phyloP scores from a whole-genome alignment of 2,113 vertebrate species.

The Nothocercus nigrocapillus region DNA sequence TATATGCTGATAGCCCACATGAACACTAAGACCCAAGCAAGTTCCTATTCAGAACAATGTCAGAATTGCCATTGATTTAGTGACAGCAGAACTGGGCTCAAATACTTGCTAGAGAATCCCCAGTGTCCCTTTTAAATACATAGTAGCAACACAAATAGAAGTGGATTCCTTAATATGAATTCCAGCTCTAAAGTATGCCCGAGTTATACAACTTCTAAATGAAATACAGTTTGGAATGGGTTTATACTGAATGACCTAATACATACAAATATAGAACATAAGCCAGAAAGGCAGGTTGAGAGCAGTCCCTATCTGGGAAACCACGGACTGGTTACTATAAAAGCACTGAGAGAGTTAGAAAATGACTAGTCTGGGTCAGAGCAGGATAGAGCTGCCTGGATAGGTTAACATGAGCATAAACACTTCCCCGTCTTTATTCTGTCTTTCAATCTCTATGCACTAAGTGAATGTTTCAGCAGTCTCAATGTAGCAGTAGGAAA shows the following conservation, averaged over 20 bases:
- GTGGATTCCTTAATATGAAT: background rate
- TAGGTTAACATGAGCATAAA: conserved; percentile 43
- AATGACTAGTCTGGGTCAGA: conserved; percentile 33
- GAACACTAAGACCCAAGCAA: background rate
- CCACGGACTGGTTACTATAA: conserved; percentile 3
- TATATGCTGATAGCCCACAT: background rate
- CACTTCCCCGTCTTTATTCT: conserved; percentile 44
- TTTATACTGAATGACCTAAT: conserved; percentile 2
- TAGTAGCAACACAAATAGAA: conserved; percentile 15
- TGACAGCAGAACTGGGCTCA: background rate
- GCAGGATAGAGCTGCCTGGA: conserved; percentile 56
- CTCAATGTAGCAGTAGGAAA: conserved; percentile 40
- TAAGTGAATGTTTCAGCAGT: conserved; percentile 46
- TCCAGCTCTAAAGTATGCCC: background rate
- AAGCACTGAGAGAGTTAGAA: conserved; percentile 53
- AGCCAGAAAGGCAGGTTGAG: background rate
- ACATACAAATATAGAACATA: background rate
- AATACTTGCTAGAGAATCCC: background rate
- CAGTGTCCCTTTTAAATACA: conserved; percentile 1
- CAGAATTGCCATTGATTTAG: background rate
- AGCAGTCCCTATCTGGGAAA: conserved; percentile 39
- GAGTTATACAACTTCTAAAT: conserved; percentile 36
- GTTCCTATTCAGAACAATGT: background rate
- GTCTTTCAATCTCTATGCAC: background rate
- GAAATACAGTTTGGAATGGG: conserved; percentile 33